These are phyloP conservation scores for Pseudanteris insignis DNA, from an alignment of 2,888 invertebrate species.

Conservation along the genomic window DNA sequence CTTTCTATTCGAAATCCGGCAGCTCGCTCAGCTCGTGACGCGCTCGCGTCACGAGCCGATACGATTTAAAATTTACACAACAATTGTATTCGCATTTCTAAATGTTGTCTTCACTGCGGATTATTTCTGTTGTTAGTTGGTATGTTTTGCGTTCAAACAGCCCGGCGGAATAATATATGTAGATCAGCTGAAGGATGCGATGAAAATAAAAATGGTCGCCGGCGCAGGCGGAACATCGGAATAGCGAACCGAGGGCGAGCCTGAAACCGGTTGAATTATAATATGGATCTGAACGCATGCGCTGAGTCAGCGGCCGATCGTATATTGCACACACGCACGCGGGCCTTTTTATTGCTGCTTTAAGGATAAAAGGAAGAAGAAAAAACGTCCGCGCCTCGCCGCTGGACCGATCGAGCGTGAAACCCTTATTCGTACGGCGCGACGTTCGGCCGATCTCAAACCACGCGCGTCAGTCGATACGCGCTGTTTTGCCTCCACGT, in stretches of 20 bases:
- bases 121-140: slow-evolving; percentile 13
- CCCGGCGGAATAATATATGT: slow-evolving; percentile 32
- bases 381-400: slow-evolving; percentile 23
- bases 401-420: slow-evolving; percentile 44
- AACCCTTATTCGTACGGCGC: slow-evolving; percentile 38
- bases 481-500: slow-evolving; percentile 3
- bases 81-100: slow-evolving; percentile 27
- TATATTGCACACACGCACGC: slow-evolving; percentile 42
- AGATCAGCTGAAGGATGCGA: slow-evolving; percentile 31
- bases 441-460: slow-evolving; percentile 12
- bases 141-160: slow-evolving; percentile 21
- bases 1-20: too few species aligned
- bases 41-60: too few species aligned
- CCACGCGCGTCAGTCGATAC: slow-evolving; percentile 12
- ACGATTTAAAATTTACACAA: slow-evolving; percentile 23
- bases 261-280: slow-evolving; percentile 53
- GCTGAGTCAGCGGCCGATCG: slow-evolving; percentile 47
- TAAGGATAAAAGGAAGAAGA: slow-evolving; percentile 2
- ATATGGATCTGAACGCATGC: slow-evolving; percentile 47
- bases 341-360: slow-evolving; percentile 23
- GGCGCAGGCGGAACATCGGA: slow-evolving; percentile 31
- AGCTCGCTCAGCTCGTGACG: too few species aligned
- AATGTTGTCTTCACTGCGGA: slow-evolving; percentile 13
- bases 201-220: slow-evolving; percentile 21
- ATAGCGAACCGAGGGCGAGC: slow-evolving; percentile 37